Base-by-base conservation (phyloP, 2,888 invertebrate species). In the Melitaea athalia region DNA sequence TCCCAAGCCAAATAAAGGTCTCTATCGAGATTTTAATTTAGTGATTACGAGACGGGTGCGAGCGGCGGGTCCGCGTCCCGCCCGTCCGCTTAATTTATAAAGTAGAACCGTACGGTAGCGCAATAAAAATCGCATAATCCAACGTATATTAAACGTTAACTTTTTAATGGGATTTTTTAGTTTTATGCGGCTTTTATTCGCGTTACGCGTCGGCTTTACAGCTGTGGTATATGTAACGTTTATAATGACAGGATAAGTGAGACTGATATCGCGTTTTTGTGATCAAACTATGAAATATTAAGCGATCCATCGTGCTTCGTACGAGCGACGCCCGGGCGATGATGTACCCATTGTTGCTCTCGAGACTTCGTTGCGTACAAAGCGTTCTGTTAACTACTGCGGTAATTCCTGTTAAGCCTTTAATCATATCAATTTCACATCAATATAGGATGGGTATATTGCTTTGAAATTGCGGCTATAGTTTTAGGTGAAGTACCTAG, bases 161-260 rank as follows among this genome's bases (percentile, higher is more conserved):
- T 53, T 53, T 49, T 33, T 55, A 55, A 33, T 55, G 14, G 38
- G 31, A 3, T 14, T 55, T 71, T 69, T 74, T 64, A 66, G 76
- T 74, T 74, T 77, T 80, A 78, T 81, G 84, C 85, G 84, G 78
- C 78, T 84, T 79, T 79, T 77, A 77, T 77, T 82, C 81, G 70
- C 73, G 75, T 64, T 77, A 74, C 70, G 80, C n/a, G 47, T 81
- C 79, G 70, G 81, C 79, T 82, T 81, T 79, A 78, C 83, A 84
- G 84, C 87, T 86, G 87, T 85, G 87, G 84, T 87, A 81, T 86
- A 86, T 85, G 83, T 88, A 87, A 85, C 85, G 83, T 88, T 86
- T 83, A 85, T 88, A 86, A 90, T 91, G 92, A 92, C 91, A 91
- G 88, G 89, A 87, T 86, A 89, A 91, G 91, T 92, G 92, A 92